Base-by-base conservation (phyloP, 1,140 invertebrate species). In the Scylla paramamosain region DNA sequence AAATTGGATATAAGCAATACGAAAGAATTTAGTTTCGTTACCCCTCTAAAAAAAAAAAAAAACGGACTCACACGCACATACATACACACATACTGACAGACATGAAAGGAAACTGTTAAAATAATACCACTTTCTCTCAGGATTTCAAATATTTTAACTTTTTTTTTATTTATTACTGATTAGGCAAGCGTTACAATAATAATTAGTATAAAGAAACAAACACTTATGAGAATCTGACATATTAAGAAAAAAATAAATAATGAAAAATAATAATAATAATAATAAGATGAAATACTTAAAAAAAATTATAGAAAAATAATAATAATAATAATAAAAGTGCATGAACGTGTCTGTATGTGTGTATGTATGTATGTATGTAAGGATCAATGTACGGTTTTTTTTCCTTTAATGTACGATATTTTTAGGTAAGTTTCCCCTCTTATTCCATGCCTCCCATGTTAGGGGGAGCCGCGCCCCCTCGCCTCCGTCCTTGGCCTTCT, bases 381-480 rank as follows among this genome's bases (percentile, higher is more conserved):
- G 14, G 10, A 45, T 48, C 4, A 52, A n/a, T 91, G 39, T 91
- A 31, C 39, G 20, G 29, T 0, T 89, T 0, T 89, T 0, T 89
- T 2, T 29, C 28, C 31, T 1, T 87, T 3, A 29, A 6, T 87
- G 31, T 87, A 87, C 32, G 8, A 16, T 16, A 29, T 4, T 29
- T n/a, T n/a, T n/a, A n/a, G n/a, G n/a, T n/a, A n/a, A n/a, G n/a
- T n/a, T n/a, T n/a, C 52, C 16, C 52, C 16, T 8, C 16, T 31
- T 91, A 84, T 4, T 94, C 93, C 93, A 94, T 94, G 39, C 88
- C 88, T n/a, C 93, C 93, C 93, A 94, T 91, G 12, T n/a, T 0
- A 14, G 28, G 45, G 10, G 46, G 25, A 20, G 59, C 67, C 32
- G 45, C 59, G 29, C 46, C 88, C 0, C 87, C 25, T 32, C 45